Percentiles rank a stretch among this genome's conserved stretches.
Conservation (phyloP, 2,797 vertebrate species). For the Scolopax bukidnonensis region DNA sequence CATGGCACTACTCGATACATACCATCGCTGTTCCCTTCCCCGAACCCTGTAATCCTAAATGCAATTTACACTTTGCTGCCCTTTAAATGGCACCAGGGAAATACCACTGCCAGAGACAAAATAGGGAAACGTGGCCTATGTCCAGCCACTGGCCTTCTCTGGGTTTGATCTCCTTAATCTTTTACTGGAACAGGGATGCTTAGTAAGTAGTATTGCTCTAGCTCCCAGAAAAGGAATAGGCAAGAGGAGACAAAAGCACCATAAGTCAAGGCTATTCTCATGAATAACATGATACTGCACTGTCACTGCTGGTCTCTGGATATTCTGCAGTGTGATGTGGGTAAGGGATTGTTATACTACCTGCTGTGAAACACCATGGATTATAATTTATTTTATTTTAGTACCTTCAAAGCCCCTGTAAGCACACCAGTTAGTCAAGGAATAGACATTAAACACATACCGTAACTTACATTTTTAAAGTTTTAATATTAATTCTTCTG, state of each 20-base stretch:
- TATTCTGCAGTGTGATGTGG: neutral
- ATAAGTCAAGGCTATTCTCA: neutral
- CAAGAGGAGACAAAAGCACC: neutral
- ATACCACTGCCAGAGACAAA: neutral
- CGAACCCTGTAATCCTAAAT: neutral
- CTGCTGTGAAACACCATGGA: neutral
- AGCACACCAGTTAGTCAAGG: neutral
- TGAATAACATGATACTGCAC: neutral
- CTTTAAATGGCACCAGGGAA: neutral
- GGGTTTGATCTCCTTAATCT: neutral
- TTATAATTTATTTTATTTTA: neutral
- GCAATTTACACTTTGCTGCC: neutral
- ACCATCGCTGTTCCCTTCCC: neutral
- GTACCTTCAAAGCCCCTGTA: neutral
- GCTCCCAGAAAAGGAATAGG: neutral
- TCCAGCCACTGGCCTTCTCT: neutral
- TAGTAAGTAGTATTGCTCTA: neutral
- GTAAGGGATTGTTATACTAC: neutral
- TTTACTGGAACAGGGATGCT: neutral
- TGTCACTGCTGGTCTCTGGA: neutral
- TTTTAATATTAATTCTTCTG: neutral
- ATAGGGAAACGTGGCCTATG: neutral
- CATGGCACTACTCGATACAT: neutral
- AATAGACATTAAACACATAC: neutral
- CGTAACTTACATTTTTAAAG: neutral